Evolutionary conservation across 2,113 vertebrate species (phyloP).

Genomic region (Manacus vitellinus): DNA sequence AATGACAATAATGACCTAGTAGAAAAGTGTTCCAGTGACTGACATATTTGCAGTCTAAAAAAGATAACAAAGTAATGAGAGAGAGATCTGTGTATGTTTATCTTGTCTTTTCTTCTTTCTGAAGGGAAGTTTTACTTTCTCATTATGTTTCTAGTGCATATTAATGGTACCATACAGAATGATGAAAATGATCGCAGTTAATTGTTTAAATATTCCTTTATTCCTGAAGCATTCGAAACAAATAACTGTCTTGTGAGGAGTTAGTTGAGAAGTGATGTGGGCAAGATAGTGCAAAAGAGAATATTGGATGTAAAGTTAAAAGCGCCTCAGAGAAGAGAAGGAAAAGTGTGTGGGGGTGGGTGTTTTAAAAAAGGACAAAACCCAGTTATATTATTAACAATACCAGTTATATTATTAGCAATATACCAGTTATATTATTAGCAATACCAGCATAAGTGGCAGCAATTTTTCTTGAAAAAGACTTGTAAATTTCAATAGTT

Average conservation of each 20-base stretch:
- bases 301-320: neutral
- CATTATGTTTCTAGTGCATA: neutral
- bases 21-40: slow-evolving; percentile 27
- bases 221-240: slow-evolving; percentile 7
- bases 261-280: neutral
- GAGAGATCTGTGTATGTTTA: slow-evolving; percentile 2
- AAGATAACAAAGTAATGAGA: slow-evolving; percentile 26
- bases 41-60: slow-evolving; percentile 10
- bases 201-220: slow-evolving; percentile 43
- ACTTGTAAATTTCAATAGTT: neutral
- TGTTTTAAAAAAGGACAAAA: neutral
- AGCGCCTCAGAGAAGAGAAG: neutral
- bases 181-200: neutral
- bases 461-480: neutral
- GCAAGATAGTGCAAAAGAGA: neutral
- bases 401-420: neutral
- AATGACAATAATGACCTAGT: slow-evolving; percentile 8
- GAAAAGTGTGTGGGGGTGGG: neutral
- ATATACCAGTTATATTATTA: neutral
- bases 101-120: slow-evolving; percentile 7
- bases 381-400: neutral
- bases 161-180: neutral
- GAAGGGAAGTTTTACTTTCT: slow-evolving; percentile 31
- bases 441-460: neutral
- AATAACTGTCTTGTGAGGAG: neutral